phyloP scores from a whole-genome alignment of 2,113 vertebrate genomes.

The Rhineura floridana region DNA sequence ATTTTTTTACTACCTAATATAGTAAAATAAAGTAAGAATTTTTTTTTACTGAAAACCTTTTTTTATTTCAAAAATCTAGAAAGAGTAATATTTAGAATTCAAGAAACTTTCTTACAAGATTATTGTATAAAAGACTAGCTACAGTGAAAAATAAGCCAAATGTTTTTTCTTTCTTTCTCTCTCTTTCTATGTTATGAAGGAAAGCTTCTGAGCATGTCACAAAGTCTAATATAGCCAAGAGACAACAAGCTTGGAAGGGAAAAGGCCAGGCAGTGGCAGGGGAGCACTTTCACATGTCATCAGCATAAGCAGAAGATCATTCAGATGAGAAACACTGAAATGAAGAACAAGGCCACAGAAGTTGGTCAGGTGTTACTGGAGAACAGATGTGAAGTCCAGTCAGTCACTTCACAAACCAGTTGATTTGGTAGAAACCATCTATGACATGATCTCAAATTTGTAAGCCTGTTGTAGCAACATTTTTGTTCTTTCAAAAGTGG shows the following conservation, averaged over 20 bases:
- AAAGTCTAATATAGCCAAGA: slow-evolving; percentile 95
- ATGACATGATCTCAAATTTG: slow-evolving; percentile 70
- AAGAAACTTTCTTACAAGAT: slow-evolving; percentile 99
- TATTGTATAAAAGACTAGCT: slow-evolving; percentile 99
- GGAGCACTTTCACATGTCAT: slow-evolving; percentile 84
- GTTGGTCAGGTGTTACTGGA: slow-evolving; percentile 75
- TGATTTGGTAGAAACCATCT: slow-evolving; percentile 73
- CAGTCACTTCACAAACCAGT: slow-evolving; percentile 75
- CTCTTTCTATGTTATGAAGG: slow-evolving; percentile 94
- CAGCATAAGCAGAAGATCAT: slow-evolving; percentile 80
- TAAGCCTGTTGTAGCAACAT: slow-evolving; percentile 64
- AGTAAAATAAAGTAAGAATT: slow-evolving; percentile 99
- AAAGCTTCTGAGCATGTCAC: slow-evolving; percentile 96
- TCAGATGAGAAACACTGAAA: slow-evolving; percentile 92
- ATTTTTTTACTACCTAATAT: slow-evolving; percentile 99
- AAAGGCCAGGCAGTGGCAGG: slow-evolving; percentile 85
- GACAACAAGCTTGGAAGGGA: slow-evolving; percentile 84
- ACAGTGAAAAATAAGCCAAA: slow-evolving; percentile 99
- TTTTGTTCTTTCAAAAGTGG: slow-evolving; percentile 76
- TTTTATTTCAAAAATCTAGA: slow-evolving; percentile 99
- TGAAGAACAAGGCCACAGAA: slow-evolving; percentile 92
- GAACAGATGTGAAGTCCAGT: slow-evolving; percentile 75
- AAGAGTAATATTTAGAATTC: slow-evolving; percentile 99
- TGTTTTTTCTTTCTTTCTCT: slow-evolving; percentile 90
- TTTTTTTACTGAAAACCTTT: slow-evolving; percentile 99